Evolutionary conservation across 2,888 invertebrate genomes (phyloP), one percentile per base, ranked within the genome.

Genomic region (Folsomia manolachei): DNA sequence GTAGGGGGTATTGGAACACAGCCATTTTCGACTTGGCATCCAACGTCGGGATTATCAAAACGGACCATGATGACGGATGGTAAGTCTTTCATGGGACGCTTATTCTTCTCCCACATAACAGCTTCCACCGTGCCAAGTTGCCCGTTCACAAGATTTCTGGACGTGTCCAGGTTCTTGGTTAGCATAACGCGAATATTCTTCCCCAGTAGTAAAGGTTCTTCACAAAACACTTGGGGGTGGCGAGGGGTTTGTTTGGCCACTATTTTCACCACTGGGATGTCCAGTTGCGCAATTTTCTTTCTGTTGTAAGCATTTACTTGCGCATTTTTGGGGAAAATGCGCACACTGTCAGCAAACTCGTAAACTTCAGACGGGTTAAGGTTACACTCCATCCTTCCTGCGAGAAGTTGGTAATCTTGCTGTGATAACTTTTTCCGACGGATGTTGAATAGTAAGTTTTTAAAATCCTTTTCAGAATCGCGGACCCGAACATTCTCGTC

Each of bases 61-160:
- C 27, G 19, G 11, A 64, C 27, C 27, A 64, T 27, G 2, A 64
- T 64, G 2, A 26, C 26, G n/a, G 64, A 25, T 64, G 64, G 64
- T 14, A 27, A 7, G 27, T 64, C 18, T 18, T 27, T 25, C n/a
- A 1, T n/a, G 2, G 26, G 26, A n/a, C 9, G 14, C 21, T 14
- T 27, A 2, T 64, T 26, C 26, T 25, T 25, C 1, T 64, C 27
- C n/a, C 18, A 64, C n/a, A 64, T 7, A 25, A 64, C 7, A 4
- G 4, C 64, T 64, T 27, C 4, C 11, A 64, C 27, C 27, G 4
- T 24, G 1, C 66, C 66, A 2, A 2, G 1, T 18, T 11, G 7
- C 4, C 66, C 66, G 21, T n/a, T 52, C 1, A 52, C 24, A 21
- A 66, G 23, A 4, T 52, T 24, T 18, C 21, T 4, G 2, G 14